Evolutionary conservation across 2,888 invertebrate species (phyloP), one percentile per base, ranked within the genome.

Genomic region (Polydrusus cervinus): DNA sequence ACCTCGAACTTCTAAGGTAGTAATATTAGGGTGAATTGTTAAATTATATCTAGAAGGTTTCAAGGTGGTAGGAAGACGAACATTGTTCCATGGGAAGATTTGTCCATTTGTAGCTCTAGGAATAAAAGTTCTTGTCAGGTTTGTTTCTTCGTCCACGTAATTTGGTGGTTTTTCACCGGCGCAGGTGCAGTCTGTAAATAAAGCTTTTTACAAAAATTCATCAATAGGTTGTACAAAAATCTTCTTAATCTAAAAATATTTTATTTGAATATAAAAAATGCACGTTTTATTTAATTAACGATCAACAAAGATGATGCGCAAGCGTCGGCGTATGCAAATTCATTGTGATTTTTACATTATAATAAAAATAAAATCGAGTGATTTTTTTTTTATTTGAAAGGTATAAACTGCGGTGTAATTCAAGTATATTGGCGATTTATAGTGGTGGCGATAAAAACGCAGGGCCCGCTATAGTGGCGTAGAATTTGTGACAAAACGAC

Each of bases 21-120:
- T 96, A 71, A 98, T 89, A 87, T 98, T 97, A 9, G 98, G 97
- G 88, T 97, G 97, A 81, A 98, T 92, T 87, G 95, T 95, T 71
- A 98, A 90, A 84, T 93, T 94, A 86, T 98, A 98, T 80, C 95
- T 92, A 80, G 93, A 90, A 13, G 97, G 97, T 84, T 92, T 92
- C 51, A 93, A 91, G 85, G 92, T 93, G 45, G 90, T 90, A 0
- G 97, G 97, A 80, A 97, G 90, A 78, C 95, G 90, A 81, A 92
- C 89, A 84, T 92, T 91, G 83, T 93, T 90, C 94, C 94, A 94
- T 73, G 94, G 94, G 85, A 93, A 94, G 78, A 91, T 89, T 87
- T 94, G 90, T 18, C 93, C 94, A 83, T 93, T 93, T 72, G 93
- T 93, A 75, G 93, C 92, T 82, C 92, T 89, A 75, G 93, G 93